phyloP scores from a whole-genome alignment of 2,113 vertebrate genomes.

The Thermophis baileyi region DNA sequence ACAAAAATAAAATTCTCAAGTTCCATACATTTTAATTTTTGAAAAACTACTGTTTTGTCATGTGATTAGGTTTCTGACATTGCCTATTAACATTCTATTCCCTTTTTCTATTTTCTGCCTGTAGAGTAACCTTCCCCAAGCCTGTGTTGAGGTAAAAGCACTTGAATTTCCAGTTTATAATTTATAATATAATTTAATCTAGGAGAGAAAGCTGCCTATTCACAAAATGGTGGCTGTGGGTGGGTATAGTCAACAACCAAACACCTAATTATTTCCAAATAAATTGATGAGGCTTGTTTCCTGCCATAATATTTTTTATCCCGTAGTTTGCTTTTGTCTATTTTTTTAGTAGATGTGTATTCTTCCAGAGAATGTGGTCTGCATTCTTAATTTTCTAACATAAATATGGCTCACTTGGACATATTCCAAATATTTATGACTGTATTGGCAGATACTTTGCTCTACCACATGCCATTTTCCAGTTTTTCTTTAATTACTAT shows the following conservation, averaged over 20 bases:
- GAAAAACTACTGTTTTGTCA: neutral
- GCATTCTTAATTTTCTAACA: neutral
- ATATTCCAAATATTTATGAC: neutral
- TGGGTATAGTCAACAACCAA: neutral
- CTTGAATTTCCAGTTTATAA: neutral
- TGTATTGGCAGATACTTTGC: neutral
- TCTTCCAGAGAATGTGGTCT: neutral
- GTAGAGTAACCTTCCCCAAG: neutral
- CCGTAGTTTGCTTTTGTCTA: neutral
- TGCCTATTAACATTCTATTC: neutral
- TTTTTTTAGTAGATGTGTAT: neutral
- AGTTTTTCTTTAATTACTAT: neutral
- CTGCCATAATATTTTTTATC: neutral
- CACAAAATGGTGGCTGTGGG: neutral
- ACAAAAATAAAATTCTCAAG: neutral
- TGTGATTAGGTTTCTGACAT: neutral
- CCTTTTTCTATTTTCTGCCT: neutral
- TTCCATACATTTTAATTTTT: neutral
- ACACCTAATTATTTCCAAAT: neutral
- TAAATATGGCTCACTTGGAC: neutral
- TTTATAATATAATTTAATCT: neutral
- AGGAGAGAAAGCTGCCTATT: neutral
- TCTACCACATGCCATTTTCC: neutral
- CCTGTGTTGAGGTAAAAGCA: neutral
- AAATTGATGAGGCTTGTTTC: neutral